Evolutionary conservation across 2,797 vertebrate genomes (phyloP).

Genomic region (Phalloptychus januarius): DNA sequence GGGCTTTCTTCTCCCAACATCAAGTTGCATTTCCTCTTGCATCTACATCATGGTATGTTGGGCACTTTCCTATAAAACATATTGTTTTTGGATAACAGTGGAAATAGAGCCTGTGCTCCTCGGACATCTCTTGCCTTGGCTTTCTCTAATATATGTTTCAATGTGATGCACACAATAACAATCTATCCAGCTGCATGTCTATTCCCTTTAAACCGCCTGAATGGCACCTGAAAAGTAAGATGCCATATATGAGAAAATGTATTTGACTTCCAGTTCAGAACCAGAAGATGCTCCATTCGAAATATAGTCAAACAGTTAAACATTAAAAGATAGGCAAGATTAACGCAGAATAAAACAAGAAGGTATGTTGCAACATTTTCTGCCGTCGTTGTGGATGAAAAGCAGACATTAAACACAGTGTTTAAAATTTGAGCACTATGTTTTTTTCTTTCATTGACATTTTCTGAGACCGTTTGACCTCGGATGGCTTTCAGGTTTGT

Average conservation of each 20-base stretch:
- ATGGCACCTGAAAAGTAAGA: neutral
- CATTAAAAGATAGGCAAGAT: neutral
- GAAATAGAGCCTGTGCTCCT: neutral
- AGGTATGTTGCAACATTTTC: conserved; percentile 18
- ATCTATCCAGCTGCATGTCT: neutral
- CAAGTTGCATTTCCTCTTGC: neutral
- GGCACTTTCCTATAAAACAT: neutral
- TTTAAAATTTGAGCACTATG: conserved; percentile 66
- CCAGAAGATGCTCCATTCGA: neutral
- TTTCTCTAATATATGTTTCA: neutral
- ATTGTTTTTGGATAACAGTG: neutral
- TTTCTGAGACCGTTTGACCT: conserved; percentile 69
- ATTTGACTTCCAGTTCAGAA: neutral
- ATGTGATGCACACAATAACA: neutral
- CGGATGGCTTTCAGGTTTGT: conserved; percentile 59
- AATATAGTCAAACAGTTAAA: neutral
- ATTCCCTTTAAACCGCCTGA: neutral
- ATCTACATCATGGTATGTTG: neutral
- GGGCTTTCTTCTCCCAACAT: neutral
- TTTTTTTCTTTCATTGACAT: conserved; percentile 57
- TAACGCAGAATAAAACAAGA: conserved; percentile 5
- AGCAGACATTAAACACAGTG: conserved; percentile 25
- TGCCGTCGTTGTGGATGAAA: conserved; percentile 18
- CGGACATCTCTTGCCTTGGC: neutral
- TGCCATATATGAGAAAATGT: neutral